Conservation (phyloP, 2,888 invertebrate genomes). For the Trimorus sp. region DNA sequence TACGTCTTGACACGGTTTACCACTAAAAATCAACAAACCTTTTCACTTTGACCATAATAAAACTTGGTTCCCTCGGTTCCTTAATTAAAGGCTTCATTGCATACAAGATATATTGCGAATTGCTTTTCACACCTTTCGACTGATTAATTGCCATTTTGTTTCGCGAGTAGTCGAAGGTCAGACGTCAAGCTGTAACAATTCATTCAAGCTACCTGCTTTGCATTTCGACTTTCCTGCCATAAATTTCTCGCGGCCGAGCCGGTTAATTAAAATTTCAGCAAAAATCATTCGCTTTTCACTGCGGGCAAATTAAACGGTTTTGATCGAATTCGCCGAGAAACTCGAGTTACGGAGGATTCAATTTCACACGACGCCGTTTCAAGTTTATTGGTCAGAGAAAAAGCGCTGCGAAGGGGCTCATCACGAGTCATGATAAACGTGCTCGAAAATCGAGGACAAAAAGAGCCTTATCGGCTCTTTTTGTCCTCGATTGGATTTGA, state of each 20-base stretch:
- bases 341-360: not conserved
- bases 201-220: constrained; percentile 49
- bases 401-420: not conserved
- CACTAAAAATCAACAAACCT: constrained; percentile 47
- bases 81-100: constrained; percentile 51
- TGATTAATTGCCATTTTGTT: constrained; percentile 58
- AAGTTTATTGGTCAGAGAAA: not conserved
- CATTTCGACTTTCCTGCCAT: constrained; percentile 27
- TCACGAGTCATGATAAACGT: constrained; percentile 21
- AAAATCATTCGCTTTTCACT: no score
- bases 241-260: not conserved
- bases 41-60: constrained; percentile 39
- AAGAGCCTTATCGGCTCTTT: no score
- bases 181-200: constrained; percentile 53
- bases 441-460: constrained; percentile 17
- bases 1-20: constrained; percentile 5
- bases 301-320: not conserved
- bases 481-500: no score
- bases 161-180: constrained; percentile 47
- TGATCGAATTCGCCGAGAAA: not conserved
- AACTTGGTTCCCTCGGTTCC: constrained; percentile 24
- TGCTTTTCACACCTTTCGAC: constrained; percentile 55
- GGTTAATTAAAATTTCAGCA: constrained; percentile 15
- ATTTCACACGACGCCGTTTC: not conserved
- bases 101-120: constrained; percentile 56